Base-by-base conservation (phyloP, 1,140 invertebrate species). In the Dendroctonus valens region DNA sequence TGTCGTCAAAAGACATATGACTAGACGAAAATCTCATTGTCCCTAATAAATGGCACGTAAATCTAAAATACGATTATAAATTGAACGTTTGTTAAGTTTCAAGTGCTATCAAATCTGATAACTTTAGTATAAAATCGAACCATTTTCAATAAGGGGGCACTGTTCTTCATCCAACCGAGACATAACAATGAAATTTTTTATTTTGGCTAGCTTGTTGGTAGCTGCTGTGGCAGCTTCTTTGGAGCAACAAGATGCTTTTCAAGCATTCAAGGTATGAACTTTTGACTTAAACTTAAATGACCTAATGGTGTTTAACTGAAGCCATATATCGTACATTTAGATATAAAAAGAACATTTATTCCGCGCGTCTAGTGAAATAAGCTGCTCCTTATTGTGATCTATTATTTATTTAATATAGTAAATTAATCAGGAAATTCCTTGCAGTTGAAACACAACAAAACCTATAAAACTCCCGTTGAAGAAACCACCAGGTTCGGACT, bases 401-500 rank as follows among this genome's bases (percentile, higher is more conserved):
- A 0, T 12, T 11, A 12, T 44, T 8, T 44, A 44, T n/a, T 44
- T 44, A 11, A 46, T 3, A 46, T 9, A 46, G 44, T 46, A 46
- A 11, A 9, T 46, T 11, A 46, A 46, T 46, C 4, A 46, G 1
- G 42, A 0, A 46, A 11, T 46, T 46, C 12, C 37, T 38, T 14
- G 9, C 11, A 55, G 7, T 5, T 55, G 14, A 7, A 50, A n/a
- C 49, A 69, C 55, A 57, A 55, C 8, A 65, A 65, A 41, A 48
- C 42, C 37, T 69, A 69, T 44, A 59, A 41, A 39, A 65, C 40
- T 41, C 50, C 48, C 40, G 58, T 44, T 12, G 93, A 95, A 76
- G 92, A 96, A 77, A 82, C 82, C 65, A 91, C 90, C 75, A 85
- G 92, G 15, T 83, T 89, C 81, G 93, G 93, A 77, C 90, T 95